These are phyloP conservation scores for Siphamia tubifer DNA, from an alignment of 2,113 vertebrate genomes.

Conservation along the genomic window DNA sequence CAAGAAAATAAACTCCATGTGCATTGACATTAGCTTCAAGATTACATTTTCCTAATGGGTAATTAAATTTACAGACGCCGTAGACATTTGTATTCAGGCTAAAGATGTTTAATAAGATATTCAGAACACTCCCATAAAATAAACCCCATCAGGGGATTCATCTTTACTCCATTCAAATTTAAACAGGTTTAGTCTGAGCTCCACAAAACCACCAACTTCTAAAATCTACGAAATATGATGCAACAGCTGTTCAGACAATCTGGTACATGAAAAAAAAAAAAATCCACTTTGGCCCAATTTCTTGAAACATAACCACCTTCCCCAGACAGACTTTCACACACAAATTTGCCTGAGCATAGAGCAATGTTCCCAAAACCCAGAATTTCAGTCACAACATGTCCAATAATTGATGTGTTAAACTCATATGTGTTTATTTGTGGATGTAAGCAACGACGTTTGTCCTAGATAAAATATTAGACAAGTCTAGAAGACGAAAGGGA, in stretches of 20 bases:
- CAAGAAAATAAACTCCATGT: no score
- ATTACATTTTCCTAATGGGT: no score
- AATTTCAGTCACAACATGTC: neutral
- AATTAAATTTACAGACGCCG: no score
- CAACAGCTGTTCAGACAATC: conserved; percentile 23
- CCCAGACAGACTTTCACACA: neutral
- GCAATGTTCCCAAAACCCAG: neutral
- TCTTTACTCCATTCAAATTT: neutral
- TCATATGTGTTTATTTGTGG: neutral
- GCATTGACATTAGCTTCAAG: no score
- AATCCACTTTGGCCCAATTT: neutral
- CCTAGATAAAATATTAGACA: neutral
- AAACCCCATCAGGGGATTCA: no score
- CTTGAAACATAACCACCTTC: neutral
- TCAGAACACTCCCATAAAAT: no score
- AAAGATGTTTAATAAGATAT: no score
- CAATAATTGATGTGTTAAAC: neutral
- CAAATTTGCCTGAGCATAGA: neutral
- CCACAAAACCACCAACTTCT: neutral
- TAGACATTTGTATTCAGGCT: no score
- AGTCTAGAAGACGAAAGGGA: neutral
- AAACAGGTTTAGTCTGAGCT: neutral
- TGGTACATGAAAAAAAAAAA: neutral
- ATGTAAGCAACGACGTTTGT: neutral
- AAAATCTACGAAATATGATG: neutral